Base-by-base conservation (phyloP, 2,113 vertebrate genomes). In the Grammomys surdaster region DNA sequence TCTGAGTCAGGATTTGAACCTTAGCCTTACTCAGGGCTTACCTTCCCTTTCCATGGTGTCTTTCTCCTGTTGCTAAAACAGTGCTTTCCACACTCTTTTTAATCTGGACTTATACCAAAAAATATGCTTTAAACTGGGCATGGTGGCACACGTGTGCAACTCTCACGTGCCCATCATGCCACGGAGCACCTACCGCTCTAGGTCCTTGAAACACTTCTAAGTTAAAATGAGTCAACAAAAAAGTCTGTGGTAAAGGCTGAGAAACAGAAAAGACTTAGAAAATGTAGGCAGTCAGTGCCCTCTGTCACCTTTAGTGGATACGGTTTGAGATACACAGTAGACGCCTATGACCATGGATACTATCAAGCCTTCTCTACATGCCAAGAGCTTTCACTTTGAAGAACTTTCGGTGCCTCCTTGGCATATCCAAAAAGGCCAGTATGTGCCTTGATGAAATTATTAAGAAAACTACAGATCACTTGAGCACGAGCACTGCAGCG, bases 31-130 rank as follows among this genome's bases (percentile, higher is more conserved):
- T 60, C 75, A 46, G 24, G 89, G 81, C 7, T 10, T 36, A n/a
- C 54, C 2, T 19, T 11, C 0, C 80, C 65, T 89, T 63, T 88
- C 58, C 6, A 65, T 4, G 19, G 2, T 33, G 14, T 75, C 69
- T 92, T 94, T 93, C 85, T 51, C 58, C 46, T 76, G 36, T 89
- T 82, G 73, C 24, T 94, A 40, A 95, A 94, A 75, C 0, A 67
- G 31, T 7, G 7, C 72, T 93, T 93, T 54, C 40, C 31, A 95
- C 70, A 48, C 33, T 24, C 54, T 76, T 91, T 26, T 89, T 72
- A 40, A 69, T 56, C 8, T 77, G 16, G 7, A 67, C 36, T 48
- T 90, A 88, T 0, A 81, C 43, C 48, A 88, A 88, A 75, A 58
- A 31, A 24, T 33, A 36, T 40, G 60, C 56, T 76, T 88, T 87